Evolutionary conservation across 2,888 invertebrate genomes (phyloP), one percentile per base, ranked within the genome.

Genomic region (Lordiphosa andalusiaca): DNA sequence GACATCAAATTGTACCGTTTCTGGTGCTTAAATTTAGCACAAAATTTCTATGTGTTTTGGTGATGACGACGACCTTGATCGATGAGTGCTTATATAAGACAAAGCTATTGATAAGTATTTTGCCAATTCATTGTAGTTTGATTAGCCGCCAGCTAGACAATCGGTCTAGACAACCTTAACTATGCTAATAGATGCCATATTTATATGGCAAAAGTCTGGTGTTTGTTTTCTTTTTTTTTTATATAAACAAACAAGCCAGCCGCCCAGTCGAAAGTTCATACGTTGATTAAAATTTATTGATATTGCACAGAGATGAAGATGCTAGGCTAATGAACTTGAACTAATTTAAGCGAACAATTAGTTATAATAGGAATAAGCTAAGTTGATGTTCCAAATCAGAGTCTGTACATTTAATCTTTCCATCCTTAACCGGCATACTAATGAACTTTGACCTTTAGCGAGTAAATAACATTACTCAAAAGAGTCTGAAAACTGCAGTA

Each of bases 301-400:
- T 23, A 23, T 50, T 37, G 10, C n/a, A 12, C 39, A 50, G 38
- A 40, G 39, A 53, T 1, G 53, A 46, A 58, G 50, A 46, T 16
- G 49, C 44, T 48, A 58, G 41, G 56, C 64, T 78, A 74, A 67
- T 74, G 78, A 80, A 73, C 80, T 76, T 80, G 80, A 76, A 73
- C 76, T 69, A 80, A 76, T 30, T 30, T 30, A 9, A 1, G 7
- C 30, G 7, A 6, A 30, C 7, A 30, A 30, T n/a, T n/a, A 30
- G 7, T 30, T 30, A n/a, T n/a, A n/a, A n/a, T n/a, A n/a, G n/a
- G n/a, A n/a, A n/a, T n/a, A 16, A 16, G 16, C 2, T 16, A 16
- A 2, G 16, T 16, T 16, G 16, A 16, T 16, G 16, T 16, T 16
- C 16, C 16, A 16, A 16, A 16, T 1, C 16, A 16, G 16, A 16